phyloP scores from a whole-genome alignment of 2,888 invertebrate genomes.

The Graphium colonna region DNA sequence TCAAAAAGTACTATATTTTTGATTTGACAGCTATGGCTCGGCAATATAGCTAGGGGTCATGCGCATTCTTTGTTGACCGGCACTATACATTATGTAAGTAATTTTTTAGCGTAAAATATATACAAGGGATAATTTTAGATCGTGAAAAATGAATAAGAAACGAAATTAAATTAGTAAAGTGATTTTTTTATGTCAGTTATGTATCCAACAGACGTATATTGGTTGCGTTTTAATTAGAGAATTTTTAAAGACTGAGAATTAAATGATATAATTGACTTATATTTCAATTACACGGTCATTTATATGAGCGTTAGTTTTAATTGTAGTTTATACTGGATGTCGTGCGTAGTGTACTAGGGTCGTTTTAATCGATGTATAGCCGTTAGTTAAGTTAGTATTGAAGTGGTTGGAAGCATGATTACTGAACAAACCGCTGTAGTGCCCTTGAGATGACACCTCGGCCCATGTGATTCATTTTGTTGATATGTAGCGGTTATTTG shows the following conservation, averaged over 20 bases:
- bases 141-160: conserved; percentile 11
- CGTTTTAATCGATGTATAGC: conserved; percentile 53
- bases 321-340: conserved; percentile 42
- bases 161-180: conserved; percentile 12
- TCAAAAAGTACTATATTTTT: no score
- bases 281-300: conserved; percentile 72
- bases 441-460: conserved; percentile 62
- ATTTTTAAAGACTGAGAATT: conserved; percentile 72
- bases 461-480: conserved; percentile 77
- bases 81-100: not conserved
- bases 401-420: conserved; percentile 32
- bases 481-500: conserved; percentile 62
- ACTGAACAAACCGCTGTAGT: conserved; percentile 1
- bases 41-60: no score
- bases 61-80: no score
- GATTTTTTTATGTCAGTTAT: conserved; percentile 39
- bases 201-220: conserved; percentile 34
- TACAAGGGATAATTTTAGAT: conserved; percentile 8
- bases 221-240: conserved; percentile 59
- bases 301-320: conserved; percentile 54
- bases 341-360: conserved; percentile 33
- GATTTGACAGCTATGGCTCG: no score
- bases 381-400: conserved; percentile 30
- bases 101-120: not conserved
- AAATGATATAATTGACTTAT: conserved; percentile 63